Percentiles rank a stretch among this genome's conserved stretches.
These are phyloP conservation scores for Indicator indicator DNA, from an alignment of 2,113 vertebrate species.

Conservation along the genomic window DNA sequence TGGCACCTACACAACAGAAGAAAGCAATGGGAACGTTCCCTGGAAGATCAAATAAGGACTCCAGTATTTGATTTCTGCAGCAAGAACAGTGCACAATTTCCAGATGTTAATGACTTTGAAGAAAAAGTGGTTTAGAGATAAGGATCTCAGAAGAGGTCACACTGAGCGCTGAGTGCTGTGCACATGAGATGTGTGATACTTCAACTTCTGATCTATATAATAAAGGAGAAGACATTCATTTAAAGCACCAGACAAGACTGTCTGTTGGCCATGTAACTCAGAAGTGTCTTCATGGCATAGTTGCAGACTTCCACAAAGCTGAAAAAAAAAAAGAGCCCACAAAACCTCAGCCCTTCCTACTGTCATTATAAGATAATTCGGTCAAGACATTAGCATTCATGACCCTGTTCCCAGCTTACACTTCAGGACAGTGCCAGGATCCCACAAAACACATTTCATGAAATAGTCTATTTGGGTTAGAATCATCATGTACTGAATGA, in stretches of 20 bases:
- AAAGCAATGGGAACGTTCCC: conserved; percentile 10
- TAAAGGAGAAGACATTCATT: conserved; percentile 15
- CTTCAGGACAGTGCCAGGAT: neutral
- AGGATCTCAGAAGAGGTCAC: conserved; percentile 23
- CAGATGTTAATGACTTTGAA: conserved; percentile 46
- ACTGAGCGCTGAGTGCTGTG: neutral
- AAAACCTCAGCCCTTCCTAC: neutral
- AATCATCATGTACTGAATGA: neutral
- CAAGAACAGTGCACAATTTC: conserved; percentile 17
- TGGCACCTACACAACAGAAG: conserved; percentile 20
- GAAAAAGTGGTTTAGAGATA: conserved; percentile 33
- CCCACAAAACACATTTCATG: neutral
- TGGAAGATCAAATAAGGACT: conserved; percentile 53
- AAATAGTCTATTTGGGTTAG: neutral
- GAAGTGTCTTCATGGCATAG: neutral
- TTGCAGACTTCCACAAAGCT: neutral
- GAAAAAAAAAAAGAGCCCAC: neutral
- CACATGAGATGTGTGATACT: neutral
- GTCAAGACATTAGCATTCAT: neutral
- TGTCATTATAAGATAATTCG: neutral
- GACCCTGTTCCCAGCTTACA: neutral
- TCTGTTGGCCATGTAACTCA: neutral
- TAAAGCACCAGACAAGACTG: neutral
- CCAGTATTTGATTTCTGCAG: conserved; percentile 4
- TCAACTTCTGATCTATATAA: neutral